phyloP scores from a whole-genome alignment of 2,797 vertebrate species.

The Lacerta agilis region DNA sequence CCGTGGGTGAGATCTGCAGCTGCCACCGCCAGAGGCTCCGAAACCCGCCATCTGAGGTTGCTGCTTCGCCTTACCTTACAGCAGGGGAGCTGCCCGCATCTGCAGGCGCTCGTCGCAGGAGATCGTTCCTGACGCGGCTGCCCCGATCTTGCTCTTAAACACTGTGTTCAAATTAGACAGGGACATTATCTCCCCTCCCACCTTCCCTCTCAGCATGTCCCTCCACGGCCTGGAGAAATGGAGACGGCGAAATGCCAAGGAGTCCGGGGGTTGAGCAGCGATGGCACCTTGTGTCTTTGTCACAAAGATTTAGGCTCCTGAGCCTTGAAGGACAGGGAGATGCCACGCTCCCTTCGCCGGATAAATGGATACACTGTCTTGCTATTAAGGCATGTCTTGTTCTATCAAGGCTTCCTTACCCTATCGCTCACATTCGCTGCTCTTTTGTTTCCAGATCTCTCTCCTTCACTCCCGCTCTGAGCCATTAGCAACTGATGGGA shows the following conservation, averaged over 20 bases:
- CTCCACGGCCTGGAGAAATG: not conserved
- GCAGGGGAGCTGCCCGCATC: not conserved
- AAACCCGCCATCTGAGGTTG: too few species aligned
- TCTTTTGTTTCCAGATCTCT: not conserved
- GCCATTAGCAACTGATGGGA: not conserved
- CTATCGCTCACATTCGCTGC: not conserved
- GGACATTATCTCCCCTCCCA: not conserved
- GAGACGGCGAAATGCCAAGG: not conserved
- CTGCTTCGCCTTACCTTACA: not conserved
- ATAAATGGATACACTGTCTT: not conserved
- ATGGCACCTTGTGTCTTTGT: constrained; percentile 11
- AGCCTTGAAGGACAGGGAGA: not conserved
- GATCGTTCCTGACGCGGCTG: constrained; percentile 47
- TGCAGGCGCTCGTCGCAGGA: not conserved
- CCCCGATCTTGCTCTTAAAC: not conserved
- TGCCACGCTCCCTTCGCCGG: not conserved
- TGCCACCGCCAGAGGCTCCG: too few species aligned
- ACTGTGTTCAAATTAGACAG: not conserved
- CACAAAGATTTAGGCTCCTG: constrained; percentile 7
- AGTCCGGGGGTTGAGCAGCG: not conserved
- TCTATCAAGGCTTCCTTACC: constrained; percentile 27
- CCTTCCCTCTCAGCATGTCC: not conserved
- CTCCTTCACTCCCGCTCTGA: not conserved
- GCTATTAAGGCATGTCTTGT: constrained; percentile 26
- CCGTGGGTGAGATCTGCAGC: not conserved